Percentiles rank a stretch among this genome's conserved stretches.
phyloP scores from a whole-genome alignment of 2,113 vertebrate genomes.

The Aspiorhynchus laticeps region DNA sequence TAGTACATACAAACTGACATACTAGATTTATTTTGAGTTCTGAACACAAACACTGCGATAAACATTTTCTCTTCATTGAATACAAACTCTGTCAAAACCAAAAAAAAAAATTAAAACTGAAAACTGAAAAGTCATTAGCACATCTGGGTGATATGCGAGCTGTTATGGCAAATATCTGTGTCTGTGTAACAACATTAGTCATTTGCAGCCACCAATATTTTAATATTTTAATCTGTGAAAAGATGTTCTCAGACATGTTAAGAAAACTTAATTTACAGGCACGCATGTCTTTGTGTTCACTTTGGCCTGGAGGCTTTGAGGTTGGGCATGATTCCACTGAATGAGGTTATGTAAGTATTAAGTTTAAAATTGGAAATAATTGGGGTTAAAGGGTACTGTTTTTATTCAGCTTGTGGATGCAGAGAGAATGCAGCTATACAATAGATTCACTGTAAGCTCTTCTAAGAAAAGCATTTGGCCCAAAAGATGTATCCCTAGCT shows the following conservation, averaged over 20 bases:
- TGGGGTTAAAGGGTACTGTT: neutral
- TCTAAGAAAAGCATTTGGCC: slow-evolving; percentile 22
- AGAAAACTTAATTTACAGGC: neutral
- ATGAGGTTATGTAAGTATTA: neutral
- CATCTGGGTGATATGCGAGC: neutral
- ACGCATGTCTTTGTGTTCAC: neutral
- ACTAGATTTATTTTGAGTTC: too few relatives aligned
- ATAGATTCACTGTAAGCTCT: slow-evolving; percentile 19
- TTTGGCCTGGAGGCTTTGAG: neutral
- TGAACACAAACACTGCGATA: too few relatives aligned
- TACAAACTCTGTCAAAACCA: too few relatives aligned
- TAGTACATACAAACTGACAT: too few relatives aligned
- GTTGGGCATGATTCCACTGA: neutral
- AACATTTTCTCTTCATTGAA: too few relatives aligned
- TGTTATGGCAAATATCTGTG: neutral
- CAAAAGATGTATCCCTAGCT: slow-evolving; percentile 15
- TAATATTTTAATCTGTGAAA: neutral
- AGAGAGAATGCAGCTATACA: slow-evolving; percentile 8
- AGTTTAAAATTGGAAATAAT: slow-evolving; percentile 26
- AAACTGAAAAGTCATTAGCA: neutral
- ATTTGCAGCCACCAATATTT: neutral
- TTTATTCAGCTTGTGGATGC: neutral
- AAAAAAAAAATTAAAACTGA: neutral
- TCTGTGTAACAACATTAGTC: neutral
- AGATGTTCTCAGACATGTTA: neutral